Percentiles rank a stretch among this genome's conserved stretches.
Conservation (phyloP, 2,113 vertebrate species). For the Pleuronectes platessa region DNA sequence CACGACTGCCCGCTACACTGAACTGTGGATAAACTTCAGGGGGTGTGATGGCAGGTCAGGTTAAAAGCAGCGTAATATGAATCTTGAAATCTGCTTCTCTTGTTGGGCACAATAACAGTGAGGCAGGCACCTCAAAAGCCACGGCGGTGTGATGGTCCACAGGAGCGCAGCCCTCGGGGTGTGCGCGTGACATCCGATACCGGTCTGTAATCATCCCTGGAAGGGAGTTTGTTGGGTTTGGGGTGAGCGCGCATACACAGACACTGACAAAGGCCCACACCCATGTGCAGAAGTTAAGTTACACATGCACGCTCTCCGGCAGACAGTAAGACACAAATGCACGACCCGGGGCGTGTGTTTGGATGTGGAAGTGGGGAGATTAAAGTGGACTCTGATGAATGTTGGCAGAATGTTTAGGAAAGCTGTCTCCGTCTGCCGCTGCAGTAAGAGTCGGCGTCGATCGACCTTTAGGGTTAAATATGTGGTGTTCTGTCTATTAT, state of each 20-base stretch:
- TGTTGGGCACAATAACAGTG: constrained; percentile 60
- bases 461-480: constrained; percentile 26
- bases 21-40: constrained; percentile 34
- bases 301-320: constrained; percentile 20
- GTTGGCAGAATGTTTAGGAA: constrained; percentile 64
- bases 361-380: constrained; percentile 47
- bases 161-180: constrained; percentile 64
- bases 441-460: constrained; percentile 7
- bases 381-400: constrained; percentile 37
- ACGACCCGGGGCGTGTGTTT: constrained; percentile 22
- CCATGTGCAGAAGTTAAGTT: constrained; percentile 48
- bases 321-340: constrained; percentile 13
- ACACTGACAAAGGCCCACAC: constrained; percentile 40
- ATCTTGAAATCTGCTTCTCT: constrained; percentile 47
- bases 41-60: constrained; percentile 47
- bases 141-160: constrained; percentile 69
- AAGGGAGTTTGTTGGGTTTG: constrained; percentile 62
- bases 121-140: constrained; percentile 60
- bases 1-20: constrained; percentile 1
- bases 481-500: constrained; percentile 33
- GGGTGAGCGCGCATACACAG: constrained; percentile 31
- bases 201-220: constrained; percentile 57
- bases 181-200: constrained; percentile 61
- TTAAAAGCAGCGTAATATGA: constrained; percentile 53
- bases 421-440: constrained; percentile 46